phyloP scores from a whole-genome alignment of 2,797 vertebrate species.

The Sus cebifrons region DNA sequence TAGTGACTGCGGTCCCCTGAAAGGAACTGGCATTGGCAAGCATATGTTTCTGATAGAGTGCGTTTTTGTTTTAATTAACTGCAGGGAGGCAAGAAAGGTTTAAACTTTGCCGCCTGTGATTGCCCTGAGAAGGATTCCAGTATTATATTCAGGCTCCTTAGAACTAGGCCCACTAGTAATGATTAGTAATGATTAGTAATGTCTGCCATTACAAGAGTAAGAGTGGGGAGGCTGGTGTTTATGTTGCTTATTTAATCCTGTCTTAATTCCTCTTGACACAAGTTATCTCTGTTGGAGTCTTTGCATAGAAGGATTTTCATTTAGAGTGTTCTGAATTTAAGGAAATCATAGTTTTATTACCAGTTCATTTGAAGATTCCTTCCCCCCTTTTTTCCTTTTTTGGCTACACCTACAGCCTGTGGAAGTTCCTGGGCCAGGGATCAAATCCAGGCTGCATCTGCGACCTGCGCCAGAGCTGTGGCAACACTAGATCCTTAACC shows the following conservation, averaged over 20 bases:
- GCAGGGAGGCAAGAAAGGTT: not conserved
- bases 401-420: too few species aligned
- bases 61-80: constrained; percentile 11
- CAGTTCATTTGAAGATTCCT: constrained; percentile 9
- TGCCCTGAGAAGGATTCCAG: not conserved
- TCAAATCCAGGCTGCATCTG: too few species aligned
- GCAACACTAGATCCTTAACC: too few species aligned
- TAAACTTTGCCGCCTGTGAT: constrained; percentile 52
- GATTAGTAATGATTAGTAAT: not conserved
- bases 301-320: constrained; percentile 28
- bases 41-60: not conserved
- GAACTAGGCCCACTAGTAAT: not conserved
- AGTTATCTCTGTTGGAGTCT: constrained; percentile 33
- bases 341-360: constrained; percentile 45
- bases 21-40: not conserved
- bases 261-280: constrained; percentile 13
- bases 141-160: not conserved
- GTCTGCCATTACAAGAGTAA: not conserved
- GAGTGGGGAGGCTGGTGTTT: not conserved
- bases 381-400: too few species aligned
- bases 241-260: constrained; percentile 39
- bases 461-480: too few species aligned
- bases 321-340: not conserved
- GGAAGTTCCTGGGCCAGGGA: too few species aligned
- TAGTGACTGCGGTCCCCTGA: not conserved